Evolutionary conservation across 2,888 invertebrate species (phyloP).

Genomic region (Xestia ashworthii): DNA sequence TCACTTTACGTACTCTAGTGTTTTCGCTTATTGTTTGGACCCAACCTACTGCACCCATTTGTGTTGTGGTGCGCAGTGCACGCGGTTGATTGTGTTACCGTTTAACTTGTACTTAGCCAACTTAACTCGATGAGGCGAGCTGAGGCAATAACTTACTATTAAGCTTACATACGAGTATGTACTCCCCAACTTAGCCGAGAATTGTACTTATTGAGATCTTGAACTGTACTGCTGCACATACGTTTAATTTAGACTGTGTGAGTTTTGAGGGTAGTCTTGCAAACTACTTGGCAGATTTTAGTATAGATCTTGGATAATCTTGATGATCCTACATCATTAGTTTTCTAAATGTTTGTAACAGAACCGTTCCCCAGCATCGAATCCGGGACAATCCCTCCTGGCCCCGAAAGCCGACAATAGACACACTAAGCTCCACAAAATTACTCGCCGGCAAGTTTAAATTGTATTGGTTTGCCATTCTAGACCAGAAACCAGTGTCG

Average conservation of each 20-base stretch:
- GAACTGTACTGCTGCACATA: slow-evolving; percentile 12
- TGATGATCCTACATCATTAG: background rate
- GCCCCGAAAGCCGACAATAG: slow-evolving; percentile 59
- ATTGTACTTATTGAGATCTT: slow-evolving; percentile 17
- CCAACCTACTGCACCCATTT: background rate
- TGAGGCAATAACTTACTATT: slow-evolving; percentile 57
- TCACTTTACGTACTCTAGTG: background rate
- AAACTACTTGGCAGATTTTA: slow-evolving; percentile 6
- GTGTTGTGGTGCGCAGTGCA: slow-evolving; percentile 34
- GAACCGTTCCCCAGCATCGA: slow-evolving; percentile 54
- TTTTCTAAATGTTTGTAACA: slow-evolving; percentile 36
- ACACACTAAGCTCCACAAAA: slow-evolving; percentile 63
- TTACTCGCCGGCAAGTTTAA: slow-evolving; percentile 63
- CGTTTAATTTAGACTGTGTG: background rate
- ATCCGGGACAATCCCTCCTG: slow-evolving; percentile 52
- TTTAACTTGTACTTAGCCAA: slow-evolving; percentile 64
- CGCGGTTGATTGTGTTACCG: slow-evolving; percentile 63
- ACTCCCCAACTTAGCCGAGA: slow-evolving; percentile 32
- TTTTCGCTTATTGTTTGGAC: background rate
- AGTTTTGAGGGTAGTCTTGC: slow-evolving; percentile 4
- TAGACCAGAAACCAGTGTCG: slow-evolving; percentile 14
- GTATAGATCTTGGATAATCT: background rate
- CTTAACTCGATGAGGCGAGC: slow-evolving; percentile 55
- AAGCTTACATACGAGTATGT: slow-evolving; percentile 43
- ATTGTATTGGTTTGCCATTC: slow-evolving; percentile 62